Conservation (phyloP, 2,797 vertebrate species). For the Schizopygopsis pylzovi region DNA sequence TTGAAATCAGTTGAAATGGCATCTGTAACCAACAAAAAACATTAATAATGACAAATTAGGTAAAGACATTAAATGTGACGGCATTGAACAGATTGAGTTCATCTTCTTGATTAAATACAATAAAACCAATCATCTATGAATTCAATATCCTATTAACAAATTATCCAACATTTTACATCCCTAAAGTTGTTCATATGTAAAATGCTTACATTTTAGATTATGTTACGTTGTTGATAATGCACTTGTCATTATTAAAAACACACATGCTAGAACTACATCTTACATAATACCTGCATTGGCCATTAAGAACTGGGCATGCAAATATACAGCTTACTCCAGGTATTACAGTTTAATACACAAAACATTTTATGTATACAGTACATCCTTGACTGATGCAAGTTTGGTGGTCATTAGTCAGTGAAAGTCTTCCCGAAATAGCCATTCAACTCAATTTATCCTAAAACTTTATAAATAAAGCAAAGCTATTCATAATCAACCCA, state of each 20-base stretch:
- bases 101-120: neutral
- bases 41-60: neutral
- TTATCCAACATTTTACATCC: neutral
- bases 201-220: slow-evolving; percentile 1
- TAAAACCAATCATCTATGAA: neutral
- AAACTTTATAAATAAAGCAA: neutral
- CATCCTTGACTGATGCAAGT: slow-evolving; percentile 20
- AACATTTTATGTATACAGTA: neutral
- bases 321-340: neutral
- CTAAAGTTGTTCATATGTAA: neutral
- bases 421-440: neutral
- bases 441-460: neutral
- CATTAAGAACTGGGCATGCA: neutral
- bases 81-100: neutral
- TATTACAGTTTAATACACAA: slow-evolving; percentile 27
- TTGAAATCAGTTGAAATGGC: neutral
- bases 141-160: neutral
- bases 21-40: neutral
- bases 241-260: no score
- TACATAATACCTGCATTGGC: neutral
- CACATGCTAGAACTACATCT: neutral
- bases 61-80: neutral
- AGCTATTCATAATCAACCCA: neutral
- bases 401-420: neutral
- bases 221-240: neutral